A percentile compares a stretch with the other conserved stretches of the same genome.
These are phyloP conservation scores for Kryptolebias marmoratus DNA, from an alignment of 2,113 vertebrate genomes.

Conservation along the genomic window DNA sequence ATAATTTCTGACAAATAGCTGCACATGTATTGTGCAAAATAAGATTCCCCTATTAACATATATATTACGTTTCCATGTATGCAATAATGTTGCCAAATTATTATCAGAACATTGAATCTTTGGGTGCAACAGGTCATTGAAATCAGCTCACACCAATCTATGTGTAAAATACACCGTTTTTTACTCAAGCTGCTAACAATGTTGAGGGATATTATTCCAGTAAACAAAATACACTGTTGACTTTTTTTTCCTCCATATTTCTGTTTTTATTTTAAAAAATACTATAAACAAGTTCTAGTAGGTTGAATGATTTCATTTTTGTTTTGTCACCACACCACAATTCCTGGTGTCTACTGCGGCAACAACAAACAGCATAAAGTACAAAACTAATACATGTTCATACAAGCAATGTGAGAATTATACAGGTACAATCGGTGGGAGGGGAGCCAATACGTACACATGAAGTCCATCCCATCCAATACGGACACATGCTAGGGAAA, in stretches of 20 bases:
- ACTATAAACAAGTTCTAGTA: too few relatives aligned
- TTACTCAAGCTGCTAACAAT: not conserved
- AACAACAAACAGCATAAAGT: too few relatives aligned
- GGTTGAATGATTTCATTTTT: too few relatives aligned
- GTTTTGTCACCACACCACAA: too few relatives aligned
- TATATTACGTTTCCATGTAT: not conserved
- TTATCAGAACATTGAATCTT: not conserved
- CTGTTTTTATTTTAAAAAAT: not conserved
- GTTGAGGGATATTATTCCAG: not conserved
- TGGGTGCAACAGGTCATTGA: not conserved
- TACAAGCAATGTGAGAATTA: too few relatives aligned
- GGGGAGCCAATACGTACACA: too few relatives aligned
- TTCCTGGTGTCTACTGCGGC: too few relatives aligned
- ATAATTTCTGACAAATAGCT: not conserved
- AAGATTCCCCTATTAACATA: not conserved
- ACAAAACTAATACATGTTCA: too few relatives aligned
- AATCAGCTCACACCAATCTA: not conserved
- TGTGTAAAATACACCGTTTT: not conserved
- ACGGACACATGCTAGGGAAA: too few relatives aligned
- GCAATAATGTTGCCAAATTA: not conserved
- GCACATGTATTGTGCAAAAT: not conserved
- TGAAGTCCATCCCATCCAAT: too few relatives aligned
- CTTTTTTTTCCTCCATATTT: not conserved
- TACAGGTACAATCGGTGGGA: too few relatives aligned
- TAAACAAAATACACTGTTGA: not conserved